A percentile compares a stretch with the other conserved stretches of the same genome.
These are phyloP conservation scores for Mongoloraphidia duomilia DNA, from an alignment of 2,888 invertebrate species.

Conservation along the genomic window DNA sequence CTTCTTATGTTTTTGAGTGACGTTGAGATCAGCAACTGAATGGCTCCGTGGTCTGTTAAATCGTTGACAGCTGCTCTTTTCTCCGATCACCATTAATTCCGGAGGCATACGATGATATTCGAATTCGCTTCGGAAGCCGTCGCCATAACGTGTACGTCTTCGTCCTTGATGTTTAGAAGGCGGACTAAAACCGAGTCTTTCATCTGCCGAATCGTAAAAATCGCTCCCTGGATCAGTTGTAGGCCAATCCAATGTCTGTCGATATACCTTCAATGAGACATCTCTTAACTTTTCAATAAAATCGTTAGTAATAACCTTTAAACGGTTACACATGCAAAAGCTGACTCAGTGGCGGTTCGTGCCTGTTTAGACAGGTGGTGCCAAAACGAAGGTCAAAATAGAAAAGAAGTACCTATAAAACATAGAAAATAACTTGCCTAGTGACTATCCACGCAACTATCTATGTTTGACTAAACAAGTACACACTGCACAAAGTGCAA, in stretches of 20 bases:
- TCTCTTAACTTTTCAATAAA: constrained; percentile 1
- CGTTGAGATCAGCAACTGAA: constrained; percentile 35
- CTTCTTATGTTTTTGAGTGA: constrained; percentile 31
- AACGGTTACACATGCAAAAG: background rate
- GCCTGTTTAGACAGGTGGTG: too few relatives aligned
- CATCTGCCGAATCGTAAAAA: constrained; percentile 42
- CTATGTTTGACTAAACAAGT: too few relatives aligned
- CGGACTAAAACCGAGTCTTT: constrained; percentile 36
- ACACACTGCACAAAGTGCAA: too few relatives aligned
- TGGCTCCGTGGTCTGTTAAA: constrained; percentile 30
- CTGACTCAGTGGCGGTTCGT: too few relatives aligned
- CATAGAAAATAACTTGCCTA: too few relatives aligned
- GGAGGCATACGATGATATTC: constrained; percentile 35
- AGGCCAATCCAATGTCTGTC: constrained; percentile 7
- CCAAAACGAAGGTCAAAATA: too few relatives aligned
- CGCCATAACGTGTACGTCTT: constrained; percentile 30
- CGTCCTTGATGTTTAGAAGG: constrained; percentile 34
- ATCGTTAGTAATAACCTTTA: background rate
- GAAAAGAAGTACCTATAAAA: too few relatives aligned
- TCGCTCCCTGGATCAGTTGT: constrained; percentile 56
- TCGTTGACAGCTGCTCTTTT: constrained; percentile 5
- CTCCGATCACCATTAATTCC: constrained; percentile 30
- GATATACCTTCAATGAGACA: constrained; percentile 8
- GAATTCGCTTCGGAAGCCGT: constrained; percentile 31
- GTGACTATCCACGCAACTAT: too few relatives aligned